Evolutionary conservation across 2,797 vertebrate species (phyloP).

Genomic region (Acomys russatus): DNA sequence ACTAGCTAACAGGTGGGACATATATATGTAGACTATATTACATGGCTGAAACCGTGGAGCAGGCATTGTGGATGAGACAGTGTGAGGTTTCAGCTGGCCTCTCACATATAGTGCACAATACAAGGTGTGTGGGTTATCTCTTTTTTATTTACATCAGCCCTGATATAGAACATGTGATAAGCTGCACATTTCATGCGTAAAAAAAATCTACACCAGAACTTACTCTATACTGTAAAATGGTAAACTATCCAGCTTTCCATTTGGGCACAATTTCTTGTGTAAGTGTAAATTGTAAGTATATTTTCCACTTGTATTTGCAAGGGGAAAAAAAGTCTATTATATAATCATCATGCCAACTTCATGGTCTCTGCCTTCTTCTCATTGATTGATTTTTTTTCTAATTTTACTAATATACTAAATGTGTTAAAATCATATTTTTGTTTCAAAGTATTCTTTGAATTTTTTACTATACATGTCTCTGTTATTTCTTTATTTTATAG

Average conservation of each 20-base stretch:
- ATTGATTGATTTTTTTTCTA: not conserved
- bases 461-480: not conserved
- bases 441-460: not conserved
- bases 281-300: not conserved
- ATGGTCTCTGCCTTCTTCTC: not conserved
- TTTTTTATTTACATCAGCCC: not conserved
- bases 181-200: not conserved
- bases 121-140: not conserved
- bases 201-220: not conserved
- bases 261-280: not conserved
- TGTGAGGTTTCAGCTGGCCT: too few species aligned
- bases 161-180: not conserved
- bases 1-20: too few species aligned
- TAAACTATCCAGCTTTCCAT: not conserved
- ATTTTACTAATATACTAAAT: not conserved
- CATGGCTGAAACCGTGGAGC: not conserved
- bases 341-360: not conserved
- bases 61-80: not conserved
- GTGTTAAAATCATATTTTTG: not conserved
- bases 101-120: not conserved
- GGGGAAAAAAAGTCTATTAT: not conserved
- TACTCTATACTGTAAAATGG: not conserved
- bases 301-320: not conserved
- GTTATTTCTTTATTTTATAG: not conserved
- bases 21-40: accelerated